Percentiles rank a stretch among this genome's conserved stretches.
Evolutionary conservation across 2,888 invertebrate species (phyloP).

Genomic region (Eubasilissa splendida): DNA sequence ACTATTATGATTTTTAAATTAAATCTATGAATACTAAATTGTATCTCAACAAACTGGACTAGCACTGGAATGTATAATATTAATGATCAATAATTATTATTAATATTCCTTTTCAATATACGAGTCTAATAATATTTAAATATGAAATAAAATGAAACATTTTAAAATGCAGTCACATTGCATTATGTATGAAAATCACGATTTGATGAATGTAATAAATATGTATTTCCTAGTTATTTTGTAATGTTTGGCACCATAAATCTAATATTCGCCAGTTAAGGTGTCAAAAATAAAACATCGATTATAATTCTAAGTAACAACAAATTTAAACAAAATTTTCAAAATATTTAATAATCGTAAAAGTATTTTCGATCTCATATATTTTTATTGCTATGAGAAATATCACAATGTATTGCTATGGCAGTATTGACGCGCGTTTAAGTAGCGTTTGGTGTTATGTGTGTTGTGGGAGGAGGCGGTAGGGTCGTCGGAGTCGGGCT

Average conservation of each 20-base stretch:
- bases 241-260: constrained; percentile 7
- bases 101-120: constrained; percentile 7
- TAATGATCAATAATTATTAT: constrained; percentile 2
- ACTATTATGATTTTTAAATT: constrained; percentile 22
- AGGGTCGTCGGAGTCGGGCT: constrained; percentile 42
- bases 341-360: constrained; percentile 15
- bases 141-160: constrained; percentile 1
- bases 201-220: neutral
- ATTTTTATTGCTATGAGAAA: constrained; percentile 50
- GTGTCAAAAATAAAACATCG: neutral
- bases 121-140: neutral
- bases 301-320: constrained; percentile 23
- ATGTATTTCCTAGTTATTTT: neutral
- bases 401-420: constrained; percentile 51
- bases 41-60: constrained; percentile 37
- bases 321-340: constrained; percentile 4
- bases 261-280: constrained; percentile 6
- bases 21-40: constrained; percentile 28
- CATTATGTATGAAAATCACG: constrained; percentile 4
- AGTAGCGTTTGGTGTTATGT: constrained; percentile 36
- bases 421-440: constrained; percentile 51
- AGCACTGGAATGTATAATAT: constrained; percentile 48
- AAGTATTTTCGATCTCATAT: constrained; percentile 32
- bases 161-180: neutral
- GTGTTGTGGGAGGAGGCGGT: constrained; percentile 34